Percentiles rank a stretch among this genome's conserved stretches.
These are phyloP conservation scores for Antechinus stuartii DNA, from an alignment of 2,113 vertebrate species.

Conservation along the genomic window DNA sequence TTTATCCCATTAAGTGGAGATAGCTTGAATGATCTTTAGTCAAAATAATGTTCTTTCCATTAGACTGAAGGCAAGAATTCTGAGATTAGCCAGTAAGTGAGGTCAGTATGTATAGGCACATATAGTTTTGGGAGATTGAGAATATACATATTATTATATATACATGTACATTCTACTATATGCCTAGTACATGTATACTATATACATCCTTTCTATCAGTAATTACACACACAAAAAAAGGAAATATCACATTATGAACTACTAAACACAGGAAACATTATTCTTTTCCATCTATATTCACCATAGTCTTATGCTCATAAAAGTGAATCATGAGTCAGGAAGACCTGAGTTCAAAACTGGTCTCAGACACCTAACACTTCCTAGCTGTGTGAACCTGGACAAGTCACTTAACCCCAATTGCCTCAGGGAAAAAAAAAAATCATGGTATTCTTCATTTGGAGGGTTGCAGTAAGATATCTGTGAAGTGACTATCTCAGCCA, in stretches of 20 bases:
- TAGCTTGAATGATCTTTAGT: conserved; percentile 17
- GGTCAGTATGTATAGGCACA: too few relatives aligned
- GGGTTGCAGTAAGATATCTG: neutral
- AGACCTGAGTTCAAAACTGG: too few relatives aligned
- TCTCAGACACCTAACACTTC: too few relatives aligned
- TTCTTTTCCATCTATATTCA: neutral
- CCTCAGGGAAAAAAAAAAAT: too few relatives aligned
- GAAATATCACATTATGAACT: neutral
- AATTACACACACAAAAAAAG: neutral
- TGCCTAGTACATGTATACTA: neutral
- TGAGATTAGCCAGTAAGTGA: too few relatives aligned
- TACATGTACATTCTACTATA: too few relatives aligned
- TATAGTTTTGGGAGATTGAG: too few relatives aligned
- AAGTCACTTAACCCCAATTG: too few relatives aligned
- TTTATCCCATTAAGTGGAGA: neutral
- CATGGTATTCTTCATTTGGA: neutral
- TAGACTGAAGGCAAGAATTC: too few relatives aligned
- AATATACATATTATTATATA: too few relatives aligned
- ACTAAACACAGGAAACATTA: neutral
- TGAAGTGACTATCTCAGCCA: neutral
- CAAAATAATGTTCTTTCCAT: neutral
- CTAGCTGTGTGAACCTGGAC: too few relatives aligned
- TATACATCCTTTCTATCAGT: neutral
- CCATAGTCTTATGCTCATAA: neutral
- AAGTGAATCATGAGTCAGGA: neutral